Conservation (phyloP, 2,113 vertebrate species). For the Ochotona curzoniae region DNA sequence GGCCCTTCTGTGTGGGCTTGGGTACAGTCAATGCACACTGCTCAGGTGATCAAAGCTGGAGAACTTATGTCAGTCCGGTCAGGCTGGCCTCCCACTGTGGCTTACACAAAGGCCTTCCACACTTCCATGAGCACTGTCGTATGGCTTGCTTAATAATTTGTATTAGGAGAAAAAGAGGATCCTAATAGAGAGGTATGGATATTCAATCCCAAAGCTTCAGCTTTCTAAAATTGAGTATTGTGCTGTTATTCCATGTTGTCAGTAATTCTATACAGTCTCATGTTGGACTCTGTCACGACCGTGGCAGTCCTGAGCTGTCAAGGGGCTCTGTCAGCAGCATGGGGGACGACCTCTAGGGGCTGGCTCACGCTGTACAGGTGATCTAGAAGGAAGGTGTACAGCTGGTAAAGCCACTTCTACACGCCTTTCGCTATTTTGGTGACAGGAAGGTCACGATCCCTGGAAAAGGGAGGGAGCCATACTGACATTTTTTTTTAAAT, state of each 20-base stretch:
- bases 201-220: slow-evolving; percentile 58
- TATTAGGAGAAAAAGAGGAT: slow-evolving; percentile 15
- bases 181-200: not conserved
- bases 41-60: slow-evolving; percentile 17
- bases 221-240: slow-evolving; percentile 35
- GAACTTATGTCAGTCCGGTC: not conserved
- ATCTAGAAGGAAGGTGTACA: not conserved
- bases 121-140: slow-evolving; percentile 39
- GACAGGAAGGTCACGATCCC: not conserved
- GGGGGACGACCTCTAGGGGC: not conserved
- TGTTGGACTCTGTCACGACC: not conserved
- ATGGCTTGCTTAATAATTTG: slow-evolving; percentile 53
- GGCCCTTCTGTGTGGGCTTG: not conserved
- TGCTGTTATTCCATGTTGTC: not conserved
- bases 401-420: not conserved
- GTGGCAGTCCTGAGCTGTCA: not conserved
- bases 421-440: not conserved
- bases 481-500: slow-evolving; percentile 26
- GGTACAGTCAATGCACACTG: not conserved
- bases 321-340: not conserved
- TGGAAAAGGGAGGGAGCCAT: not conserved
- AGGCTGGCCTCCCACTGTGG: not conserved
- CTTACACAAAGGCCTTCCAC: not conserved
- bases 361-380: not conserved
- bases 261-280: slow-evolving; percentile 5